These are phyloP conservation scores for Anthopleura xanthogrammica DNA, from an alignment of 92 coral and sea anemone genomes.

Conservation along the genomic window DNA sequence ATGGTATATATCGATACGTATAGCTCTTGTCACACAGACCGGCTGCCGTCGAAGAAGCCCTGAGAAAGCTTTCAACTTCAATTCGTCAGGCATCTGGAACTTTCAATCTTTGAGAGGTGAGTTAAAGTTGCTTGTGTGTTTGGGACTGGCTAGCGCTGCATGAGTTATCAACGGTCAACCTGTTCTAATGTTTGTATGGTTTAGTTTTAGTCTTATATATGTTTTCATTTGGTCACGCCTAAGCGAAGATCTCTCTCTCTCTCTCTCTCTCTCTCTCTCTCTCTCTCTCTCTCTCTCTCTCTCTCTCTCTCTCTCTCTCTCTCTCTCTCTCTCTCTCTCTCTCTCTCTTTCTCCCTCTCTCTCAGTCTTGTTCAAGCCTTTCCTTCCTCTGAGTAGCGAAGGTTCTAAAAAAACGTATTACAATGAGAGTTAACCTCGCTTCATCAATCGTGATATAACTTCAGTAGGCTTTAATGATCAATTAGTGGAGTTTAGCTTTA, in stretches of 20 bases:
- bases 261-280: no score
- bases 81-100: not conserved
- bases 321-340: not conserved
- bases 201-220: not conserved
- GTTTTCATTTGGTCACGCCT: not conserved
- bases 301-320: not conserved
- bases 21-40: not conserved
- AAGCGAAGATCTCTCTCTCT: not conserved
- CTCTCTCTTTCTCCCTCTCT: not conserved
- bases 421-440: not conserved
- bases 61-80: not conserved
- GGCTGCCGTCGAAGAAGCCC: not conserved
- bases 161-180: not conserved
- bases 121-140: not conserved
- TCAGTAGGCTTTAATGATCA: not conserved
- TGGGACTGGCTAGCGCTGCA: not conserved
- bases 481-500: not conserved
- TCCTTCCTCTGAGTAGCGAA: not conserved
- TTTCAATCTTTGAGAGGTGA: not conserved
- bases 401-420: not conserved
- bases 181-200: not conserved
- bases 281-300: not conserved
- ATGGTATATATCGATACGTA: not conserved
- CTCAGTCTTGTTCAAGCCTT: not conserved
- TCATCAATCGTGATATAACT: not conserved